Evolutionary conservation across 2,888 invertebrate genomes (phyloP).

Genomic region (Melanostoma scalare): DNA sequence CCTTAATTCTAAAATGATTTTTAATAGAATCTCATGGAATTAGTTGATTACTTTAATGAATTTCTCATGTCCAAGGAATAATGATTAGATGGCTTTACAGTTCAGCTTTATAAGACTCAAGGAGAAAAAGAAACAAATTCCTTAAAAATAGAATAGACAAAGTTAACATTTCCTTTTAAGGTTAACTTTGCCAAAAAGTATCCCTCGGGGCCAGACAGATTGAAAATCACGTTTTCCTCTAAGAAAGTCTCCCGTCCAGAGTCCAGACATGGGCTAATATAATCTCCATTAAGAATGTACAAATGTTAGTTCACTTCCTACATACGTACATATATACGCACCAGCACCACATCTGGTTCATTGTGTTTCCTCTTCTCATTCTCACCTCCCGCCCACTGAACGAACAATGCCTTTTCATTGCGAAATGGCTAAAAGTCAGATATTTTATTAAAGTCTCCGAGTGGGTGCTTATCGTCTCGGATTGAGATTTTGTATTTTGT

Average conservation of each 20-base stretch:
- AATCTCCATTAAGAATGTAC: constrained; percentile 50
- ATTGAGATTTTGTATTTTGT: constrained; percentile 69
- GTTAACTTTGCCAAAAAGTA: neutral
- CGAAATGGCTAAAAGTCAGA: constrained; percentile 51
- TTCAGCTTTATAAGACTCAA: neutral
- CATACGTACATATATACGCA: neutral
- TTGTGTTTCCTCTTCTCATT: constrained; percentile 34
- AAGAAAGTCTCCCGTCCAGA: constrained; percentile 31
- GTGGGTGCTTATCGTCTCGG: constrained; percentile 64
- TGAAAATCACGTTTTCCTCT: constrained; percentile 40
- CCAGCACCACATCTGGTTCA: constrained; percentile 36
- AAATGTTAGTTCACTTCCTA: constrained; percentile 29
- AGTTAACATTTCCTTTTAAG: neutral
- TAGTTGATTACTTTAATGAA: constrained; percentile 68
- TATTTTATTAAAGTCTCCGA: constrained; percentile 68
- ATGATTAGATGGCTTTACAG: constrained; percentile 30
- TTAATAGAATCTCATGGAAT: constrained; percentile 68
- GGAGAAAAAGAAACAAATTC: neutral
- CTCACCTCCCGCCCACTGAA: neutral
- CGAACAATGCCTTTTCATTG: constrained; percentile 7
- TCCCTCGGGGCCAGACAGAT: constrained; percentile 3
- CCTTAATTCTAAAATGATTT: constrained; percentile 68
- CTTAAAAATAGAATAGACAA: constrained; percentile 4
- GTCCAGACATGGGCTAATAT: constrained; percentile 48
- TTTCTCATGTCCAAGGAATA: constrained; percentile 55